Base-by-base conservation (phyloP, 2,113 vertebrate genomes). In the Oreochromis niloticus region DNA sequence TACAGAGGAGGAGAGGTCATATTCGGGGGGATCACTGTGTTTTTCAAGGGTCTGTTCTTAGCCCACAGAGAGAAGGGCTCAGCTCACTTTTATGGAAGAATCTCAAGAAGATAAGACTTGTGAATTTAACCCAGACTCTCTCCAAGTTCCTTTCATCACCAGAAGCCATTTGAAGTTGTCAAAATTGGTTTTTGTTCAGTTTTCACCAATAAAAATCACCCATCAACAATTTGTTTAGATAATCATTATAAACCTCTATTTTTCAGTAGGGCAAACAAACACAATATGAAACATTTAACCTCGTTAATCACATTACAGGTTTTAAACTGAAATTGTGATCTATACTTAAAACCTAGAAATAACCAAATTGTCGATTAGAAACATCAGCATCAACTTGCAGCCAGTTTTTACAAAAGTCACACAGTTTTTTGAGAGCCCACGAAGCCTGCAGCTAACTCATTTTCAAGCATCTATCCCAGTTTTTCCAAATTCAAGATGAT, bases 31-130 rank as follows among this genome's bases (percentile, higher is more conserved):
- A 68, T 81, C 7, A 10, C 80, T 66, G 66, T 12, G 12, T 81
- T 87, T 85, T 79, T 90, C 75, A 85, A 85, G 81, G 27, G 85
- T 86, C 88, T 86, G 85, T 88, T 48, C 57, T 85, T 4, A 17
- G 83, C 82, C 92, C 82, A 55, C 41, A 16, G 85, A 86, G 89
- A 88, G 8, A 13, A 80, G 5, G 56, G 43, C 85, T 86, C 57
- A 34, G n/a, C 54, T 56, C 54, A 9, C 56, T 85, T 86, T 81
- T 83, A 89, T 56, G 66, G 19, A 81, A 61, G 43, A 86, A 86
- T 81, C 82, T 71, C 4, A 82, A 79, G 78, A 90, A 89, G 78
- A 92, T 79, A 87, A 89, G 80, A 87, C 63, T 84, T 71, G 36
- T 27, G 12, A 86, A 43, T 82, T 73, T 66, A 83, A 85, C 59